Conservation (phyloP, 2,888 invertebrate genomes). For the Leptarthrus brevirostris region DNA sequence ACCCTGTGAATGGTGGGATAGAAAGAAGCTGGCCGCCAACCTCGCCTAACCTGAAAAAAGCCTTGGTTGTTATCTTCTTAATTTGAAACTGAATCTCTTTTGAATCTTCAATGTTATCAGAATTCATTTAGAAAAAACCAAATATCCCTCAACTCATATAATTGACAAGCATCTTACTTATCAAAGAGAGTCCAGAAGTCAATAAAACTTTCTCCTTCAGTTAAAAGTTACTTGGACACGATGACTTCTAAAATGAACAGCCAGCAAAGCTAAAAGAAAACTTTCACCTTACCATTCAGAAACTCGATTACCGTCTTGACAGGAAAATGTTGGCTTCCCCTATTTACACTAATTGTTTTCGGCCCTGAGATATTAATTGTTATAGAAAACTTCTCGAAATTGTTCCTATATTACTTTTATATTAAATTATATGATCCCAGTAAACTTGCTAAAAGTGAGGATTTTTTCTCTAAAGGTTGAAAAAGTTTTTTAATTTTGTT, state of each 20-base stretch:
- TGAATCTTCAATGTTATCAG: no score
- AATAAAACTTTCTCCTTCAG: neutral
- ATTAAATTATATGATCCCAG: conserved; percentile 22
- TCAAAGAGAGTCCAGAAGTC: neutral
- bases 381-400: conserved; percentile 22
- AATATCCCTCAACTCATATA: neutral
- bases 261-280: neutral
- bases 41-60: no score
- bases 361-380: conserved; percentile 32
- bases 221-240: neutral
- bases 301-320: neutral
- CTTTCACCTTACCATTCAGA: neutral
- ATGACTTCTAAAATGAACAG: neutral
- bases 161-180: neutral
- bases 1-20: no score
- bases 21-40: no score
- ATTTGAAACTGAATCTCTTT: no score
- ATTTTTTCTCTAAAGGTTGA: neutral
- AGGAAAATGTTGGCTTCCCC: neutral
- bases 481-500: neutral
- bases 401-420: conserved; percentile 38
- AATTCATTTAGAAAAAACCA: no score
- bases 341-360: conserved; percentile 34
- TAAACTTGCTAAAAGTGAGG: neutral
- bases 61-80: no score